Percentiles rank a stretch among this genome's conserved stretches.
Conservation (phyloP, 2,888 invertebrate species). For the Herminia tarsipennalis region DNA sequence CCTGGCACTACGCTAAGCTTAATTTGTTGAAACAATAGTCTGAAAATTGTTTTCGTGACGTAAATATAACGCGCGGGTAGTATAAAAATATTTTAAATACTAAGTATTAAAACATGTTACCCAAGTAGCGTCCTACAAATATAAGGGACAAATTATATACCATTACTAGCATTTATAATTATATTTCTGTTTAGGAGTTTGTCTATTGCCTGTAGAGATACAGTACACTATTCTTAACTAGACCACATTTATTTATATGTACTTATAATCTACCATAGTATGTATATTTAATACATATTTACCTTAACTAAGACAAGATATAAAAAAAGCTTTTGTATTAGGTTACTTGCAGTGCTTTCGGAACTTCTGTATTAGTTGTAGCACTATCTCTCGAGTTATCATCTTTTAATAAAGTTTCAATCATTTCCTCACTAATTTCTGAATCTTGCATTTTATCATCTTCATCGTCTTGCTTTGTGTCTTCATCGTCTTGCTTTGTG, state of each 20-base stretch:
- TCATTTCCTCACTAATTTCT: slow-evolving; percentile 72
- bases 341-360: slow-evolving; percentile 35
- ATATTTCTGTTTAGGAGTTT: slow-evolving; percentile 1
- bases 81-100: no score
- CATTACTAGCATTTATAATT: background rate
- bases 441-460: slow-evolving; percentile 55
- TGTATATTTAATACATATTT: slow-evolving; percentile 25
- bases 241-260: slow-evolving; percentile 28
- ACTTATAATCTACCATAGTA: slow-evolving; percentile 35
- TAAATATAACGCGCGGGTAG: no score
- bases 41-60: no score
- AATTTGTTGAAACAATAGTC: no score
- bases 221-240: slow-evolving; percentile 15
- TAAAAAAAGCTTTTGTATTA: slow-evolving; percentile 30
- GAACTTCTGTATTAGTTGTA: slow-evolving; percentile 31
- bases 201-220: slow-evolving; percentile 3
- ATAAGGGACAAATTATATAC: background rate
- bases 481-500: slow-evolving; percentile 29
- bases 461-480: slow-evolving; percentile 41
- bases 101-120: background rate
- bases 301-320: slow-evolving; percentile 35
- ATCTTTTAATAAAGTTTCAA: slow-evolving; percentile 66
- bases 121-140: background rate
- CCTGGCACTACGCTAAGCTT: no score
- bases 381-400: slow-evolving; percentile 48